Evolutionary conservation across 1,140 invertebrate species (phyloP), one percentile per base, ranked within the genome.

Genomic region (Melanaphis sacchari): DNA sequence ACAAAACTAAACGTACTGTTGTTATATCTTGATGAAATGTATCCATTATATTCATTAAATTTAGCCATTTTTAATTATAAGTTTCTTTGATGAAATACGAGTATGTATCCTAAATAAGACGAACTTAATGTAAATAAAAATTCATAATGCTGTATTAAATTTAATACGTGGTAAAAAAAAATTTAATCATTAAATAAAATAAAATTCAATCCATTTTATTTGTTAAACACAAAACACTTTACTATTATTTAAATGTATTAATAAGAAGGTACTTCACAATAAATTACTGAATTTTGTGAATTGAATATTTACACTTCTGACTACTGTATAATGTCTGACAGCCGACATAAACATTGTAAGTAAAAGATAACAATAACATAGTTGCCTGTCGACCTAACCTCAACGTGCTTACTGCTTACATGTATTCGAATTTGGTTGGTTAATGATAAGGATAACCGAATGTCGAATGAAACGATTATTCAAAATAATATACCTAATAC

Each of bases 321-420:
- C n/a, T n/a, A 41, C 36, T 40, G 36, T 41, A 26, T 0, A 46
- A 4, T 21, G 0, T 54, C 54, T 40, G 54, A 90, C 89, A 18
- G n/a, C 54, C 54, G 54, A 90, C 89, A 18, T 43, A 66, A 66
- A 90, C 89, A 90, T 66, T 41, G 18, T 43, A 81, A 2, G 6
- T 49, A 46, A 93, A 85, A 82, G 91, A 93, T 93, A 93, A 92
- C 76, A 92, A 84, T 66, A 66, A 66, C 31, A 66, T n/a, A n/a
- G 15, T 1, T 66, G n/a, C 54, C 8, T 59, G 26, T 11, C 54
- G 31, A 40, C 24, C 9, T 84, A 82, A 92, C 66, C 76, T 40
- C 46, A 82, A 85, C 41, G 11, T 76, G 81, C 36, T 92, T 92
- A 59, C 91, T 76, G 81, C 43, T 92, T 92, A 59, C 91, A 92